Base-by-base conservation (phyloP, 2,797 vertebrate species). In the Jordanella pulchra region DNA sequence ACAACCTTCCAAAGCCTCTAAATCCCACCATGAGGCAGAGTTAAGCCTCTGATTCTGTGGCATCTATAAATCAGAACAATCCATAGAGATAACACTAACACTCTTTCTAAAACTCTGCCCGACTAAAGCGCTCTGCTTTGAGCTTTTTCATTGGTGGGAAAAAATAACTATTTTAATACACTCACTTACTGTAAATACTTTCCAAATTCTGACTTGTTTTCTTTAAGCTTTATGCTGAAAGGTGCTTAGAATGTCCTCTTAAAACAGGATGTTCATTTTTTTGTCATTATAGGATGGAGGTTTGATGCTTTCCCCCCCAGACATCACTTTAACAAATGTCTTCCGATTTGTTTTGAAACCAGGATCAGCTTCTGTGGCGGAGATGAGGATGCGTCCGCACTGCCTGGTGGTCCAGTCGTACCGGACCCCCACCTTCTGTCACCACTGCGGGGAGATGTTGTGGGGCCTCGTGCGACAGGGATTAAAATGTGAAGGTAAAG, bases 401-500 rank as follows among this genome's bases (percentile, higher is more conserved):
- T 75, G 92, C 4, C 86, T 95, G 79, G 80, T 82, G 60, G 94
- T 95, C 55, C 92, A 95, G 6, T 95, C 94, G 1, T 95, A 95
- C 86, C 91, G 93, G 51, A 91, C 89, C 0, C 94, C 94, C 44
- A 94, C 94, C 0, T 95, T 95, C 85, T 95, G 94, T 53, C 87
- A 94, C 84, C 91, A 93, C 87, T 95, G 94, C 23, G 93, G 94
- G 0, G 94, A 95, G 50, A 95, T 95, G 94, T 82, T 95, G 48
- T 95, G 94, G 93, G 94, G 94, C 0, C 90, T 95, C 9, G 84
- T 95, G 0, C 88, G 94, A 0, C 94, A 95, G 89, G 94, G 94
- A 1, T 50, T 95, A 1, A 95, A 93, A 69, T 95, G 94, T 76
- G 92, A 94, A 78, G 94, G 94, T 93, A 76, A 86, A 63, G 1